A percentile compares a stretch with the other conserved stretches of the same genome.
Evolutionary conservation across 2,113 vertebrate genomes (phyloP).

Genomic region (Protobothrops flavoviridis): DNA sequence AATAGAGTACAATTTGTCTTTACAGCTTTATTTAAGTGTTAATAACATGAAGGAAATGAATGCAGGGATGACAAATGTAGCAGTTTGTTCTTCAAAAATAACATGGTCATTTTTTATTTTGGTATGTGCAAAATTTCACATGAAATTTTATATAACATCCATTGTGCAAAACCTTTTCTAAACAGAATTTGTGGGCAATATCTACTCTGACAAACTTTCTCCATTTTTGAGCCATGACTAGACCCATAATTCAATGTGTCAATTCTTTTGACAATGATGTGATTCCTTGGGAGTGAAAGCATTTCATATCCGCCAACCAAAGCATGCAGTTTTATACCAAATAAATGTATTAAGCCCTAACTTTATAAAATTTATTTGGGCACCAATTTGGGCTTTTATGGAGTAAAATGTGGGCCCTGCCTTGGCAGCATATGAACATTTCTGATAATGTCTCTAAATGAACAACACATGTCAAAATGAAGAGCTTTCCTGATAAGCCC

Average conservation of each 20-base stretch:
- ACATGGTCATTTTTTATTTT: background rate
- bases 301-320: background rate
- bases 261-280: background rate
- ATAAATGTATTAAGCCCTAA: background rate
- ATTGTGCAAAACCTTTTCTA: background rate
- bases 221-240: background rate
- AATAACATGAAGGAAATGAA: background rate
- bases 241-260: background rate
- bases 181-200: background rate
- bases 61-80: background rate
- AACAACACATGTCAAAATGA: background rate
- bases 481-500: background rate
- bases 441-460: conserved; percentile 9
- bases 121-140: background rate
- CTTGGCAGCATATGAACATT: background rate
- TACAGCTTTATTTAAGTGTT: background rate
- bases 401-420: background rate
- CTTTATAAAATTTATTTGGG: background rate
- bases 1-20: background rate
- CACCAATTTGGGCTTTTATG: background rate
- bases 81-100: background rate
- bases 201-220: background rate
- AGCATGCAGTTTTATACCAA: background rate
- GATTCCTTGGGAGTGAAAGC: background rate
- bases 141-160: background rate